phyloP scores from a whole-genome alignment of 2,888 invertebrate species.

The Neelides folsomi region DNA sequence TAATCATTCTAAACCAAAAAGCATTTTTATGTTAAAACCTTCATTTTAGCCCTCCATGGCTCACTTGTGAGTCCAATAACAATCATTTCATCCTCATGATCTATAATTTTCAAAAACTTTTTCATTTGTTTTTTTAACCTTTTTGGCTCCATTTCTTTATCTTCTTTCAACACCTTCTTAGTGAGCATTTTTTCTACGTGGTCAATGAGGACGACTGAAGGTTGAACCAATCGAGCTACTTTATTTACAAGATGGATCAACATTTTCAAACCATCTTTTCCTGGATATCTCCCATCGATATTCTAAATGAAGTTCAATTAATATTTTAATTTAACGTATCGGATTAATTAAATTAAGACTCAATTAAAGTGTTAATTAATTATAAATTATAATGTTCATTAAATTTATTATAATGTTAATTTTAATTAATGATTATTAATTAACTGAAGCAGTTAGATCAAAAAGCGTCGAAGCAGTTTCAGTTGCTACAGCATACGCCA shows the following conservation, averaged over 20 bases:
- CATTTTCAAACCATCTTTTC: slow-evolving; percentile 68
- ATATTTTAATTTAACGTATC: too few species aligned
- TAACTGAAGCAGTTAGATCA: slow-evolving; percentile 58
- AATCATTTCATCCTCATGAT: slow-evolving; percentile 67
- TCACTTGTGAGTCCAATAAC: slow-evolving; percentile 66
- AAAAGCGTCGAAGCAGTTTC: slow-evolving; percentile 82
- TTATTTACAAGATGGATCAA: slow-evolving; percentile 81
- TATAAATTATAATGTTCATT: too few species aligned
- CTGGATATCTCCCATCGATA: slow-evolving; percentile 60
- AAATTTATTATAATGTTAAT: too few species aligned
- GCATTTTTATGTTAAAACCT: slow-evolving; percentile 4
- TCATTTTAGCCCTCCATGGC: slow-evolving; percentile 51
- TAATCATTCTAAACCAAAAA: too few species aligned
- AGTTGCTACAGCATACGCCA: slow-evolving; percentile 74
- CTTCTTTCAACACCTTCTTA: slow-evolving; percentile 74
- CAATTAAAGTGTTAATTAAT: too few species aligned
- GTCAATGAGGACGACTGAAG: slow-evolving; percentile 79
- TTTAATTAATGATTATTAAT: too few species aligned
- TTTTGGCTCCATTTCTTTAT: slow-evolving; percentile 76
- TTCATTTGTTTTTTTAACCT: slow-evolving; percentile 83
- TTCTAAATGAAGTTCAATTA: background rate
- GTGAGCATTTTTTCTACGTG: slow-evolving; percentile 78
- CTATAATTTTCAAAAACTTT: slow-evolving; percentile 70
- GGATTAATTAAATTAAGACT: too few species aligned
- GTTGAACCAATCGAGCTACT: slow-evolving; percentile 69